phyloP scores from a whole-genome alignment of 2,888 invertebrate genomes.

The Lasioglossum marginatum region DNA sequence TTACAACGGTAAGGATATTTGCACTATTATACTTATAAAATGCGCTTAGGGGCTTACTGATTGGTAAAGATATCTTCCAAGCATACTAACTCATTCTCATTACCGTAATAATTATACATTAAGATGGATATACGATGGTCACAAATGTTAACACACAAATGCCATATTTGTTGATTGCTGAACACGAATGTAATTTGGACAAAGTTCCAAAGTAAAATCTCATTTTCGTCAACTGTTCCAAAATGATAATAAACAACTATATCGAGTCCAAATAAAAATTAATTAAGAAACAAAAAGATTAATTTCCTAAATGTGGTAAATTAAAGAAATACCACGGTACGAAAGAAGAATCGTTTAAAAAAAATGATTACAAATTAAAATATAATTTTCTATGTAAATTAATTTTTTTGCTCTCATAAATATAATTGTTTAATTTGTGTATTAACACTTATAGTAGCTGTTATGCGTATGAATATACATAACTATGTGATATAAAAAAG shows the following conservation, averaged over 20 bases:
- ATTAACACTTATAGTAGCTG: slow-evolving; percentile 3
- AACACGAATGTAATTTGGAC: neutral
- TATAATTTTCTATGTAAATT: neutral
- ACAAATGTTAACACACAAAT: slow-evolving; percentile 26
- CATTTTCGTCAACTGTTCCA: neutral
- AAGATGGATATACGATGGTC: slow-evolving; percentile 23
- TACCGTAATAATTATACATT: slow-evolving; percentile 14
- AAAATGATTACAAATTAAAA: neutral
- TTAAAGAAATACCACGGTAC: neutral
- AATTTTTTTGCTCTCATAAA: neutral
- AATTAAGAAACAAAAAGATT: too few species aligned
- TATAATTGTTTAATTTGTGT: slow-evolving; percentile 10
- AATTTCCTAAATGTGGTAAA: neutral
- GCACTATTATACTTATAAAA: slow-evolving; percentile 30
- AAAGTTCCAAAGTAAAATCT: neutral
- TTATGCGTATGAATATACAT: neutral
- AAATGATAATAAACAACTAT: neutral
- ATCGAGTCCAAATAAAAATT: neutral
- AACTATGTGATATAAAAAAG: slow-evolving; percentile 11
- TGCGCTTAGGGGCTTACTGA: slow-evolving; percentile 21
- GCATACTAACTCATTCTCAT: slow-evolving; percentile 16
- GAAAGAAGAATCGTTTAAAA: slow-evolving; percentile 1
- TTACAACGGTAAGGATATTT: slow-evolving; percentile 29
- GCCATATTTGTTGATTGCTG: slow-evolving; percentile 3
- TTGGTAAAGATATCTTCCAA: slow-evolving; percentile 31